These are phyloP conservation scores for Rhopalosiphum nymphaeae DNA, from an alignment of 2,888 invertebrate species.

Conservation along the genomic window DNA sequence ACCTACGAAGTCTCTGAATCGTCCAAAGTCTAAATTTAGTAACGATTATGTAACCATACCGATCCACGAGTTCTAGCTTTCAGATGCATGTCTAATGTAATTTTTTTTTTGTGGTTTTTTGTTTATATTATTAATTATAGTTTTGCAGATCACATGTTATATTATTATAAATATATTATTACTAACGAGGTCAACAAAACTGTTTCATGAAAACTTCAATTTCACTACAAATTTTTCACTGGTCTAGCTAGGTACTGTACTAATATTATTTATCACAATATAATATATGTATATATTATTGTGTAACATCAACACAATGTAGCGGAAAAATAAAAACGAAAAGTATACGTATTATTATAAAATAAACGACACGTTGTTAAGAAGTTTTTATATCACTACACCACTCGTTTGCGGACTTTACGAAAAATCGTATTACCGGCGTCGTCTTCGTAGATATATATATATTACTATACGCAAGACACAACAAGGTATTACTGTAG, in stretches of 20 bases:
- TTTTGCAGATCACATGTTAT: not conserved
- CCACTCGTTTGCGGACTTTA: conserved; percentile 35
- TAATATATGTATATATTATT: not conserved
- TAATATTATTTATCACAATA: not conserved
- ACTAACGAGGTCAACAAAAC: not conserved
- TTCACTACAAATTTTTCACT: not conserved
- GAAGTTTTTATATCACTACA: conserved; percentile 55
- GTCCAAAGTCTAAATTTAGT: not conserved
- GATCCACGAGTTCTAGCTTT: not conserved
- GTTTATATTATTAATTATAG: not conserved
- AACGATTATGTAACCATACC: rapidly evolving
- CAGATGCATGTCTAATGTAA: no score
- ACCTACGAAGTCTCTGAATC: not conserved
- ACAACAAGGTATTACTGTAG: not conserved
- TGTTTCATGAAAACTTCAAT: not conserved
- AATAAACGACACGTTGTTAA: conserved; percentile 58
- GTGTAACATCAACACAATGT: not conserved
- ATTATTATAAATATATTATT: not conserved
- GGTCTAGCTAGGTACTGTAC: not conserved
- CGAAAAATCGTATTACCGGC: conserved; percentile 20
- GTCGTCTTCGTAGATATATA: not conserved
- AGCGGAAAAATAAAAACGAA: conserved; percentile 7
- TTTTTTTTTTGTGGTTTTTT: not conserved
- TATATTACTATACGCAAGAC: not conserved
- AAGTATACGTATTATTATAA: conserved; percentile 24